A percentile compares a stretch with the other conserved stretches of the same genome.
phyloP scores from a whole-genome alignment of 2,888 invertebrate genomes.

The Thelaira solivaga region DNA sequence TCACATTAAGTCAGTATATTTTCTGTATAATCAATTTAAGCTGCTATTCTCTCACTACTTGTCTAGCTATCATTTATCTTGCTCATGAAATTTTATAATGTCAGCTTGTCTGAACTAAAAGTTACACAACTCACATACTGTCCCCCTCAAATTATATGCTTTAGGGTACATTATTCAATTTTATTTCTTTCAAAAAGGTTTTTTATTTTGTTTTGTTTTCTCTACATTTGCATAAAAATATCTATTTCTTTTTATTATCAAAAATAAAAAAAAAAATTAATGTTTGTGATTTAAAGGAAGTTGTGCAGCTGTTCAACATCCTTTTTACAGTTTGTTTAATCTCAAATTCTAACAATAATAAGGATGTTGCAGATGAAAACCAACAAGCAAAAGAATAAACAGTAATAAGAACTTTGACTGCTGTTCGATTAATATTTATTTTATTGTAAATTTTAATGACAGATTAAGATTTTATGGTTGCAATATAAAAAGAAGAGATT shows the following conservation, averaged over 20 bases:
- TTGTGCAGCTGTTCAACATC: conserved; percentile 28
- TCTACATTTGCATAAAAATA: conserved; percentile 21
- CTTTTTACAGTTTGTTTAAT: conserved; percentile 46
- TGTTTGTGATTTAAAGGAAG: conserved; percentile 12
- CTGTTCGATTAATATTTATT: conserved; percentile 44
- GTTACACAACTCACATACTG: background rate
- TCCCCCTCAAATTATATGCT: background rate
- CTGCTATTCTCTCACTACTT: conserved; percentile 1
- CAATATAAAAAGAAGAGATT: background rate
- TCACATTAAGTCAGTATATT: background rate
- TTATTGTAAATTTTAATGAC: conserved; percentile 40
- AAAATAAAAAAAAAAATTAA: background rate
- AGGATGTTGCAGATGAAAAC: background rate
- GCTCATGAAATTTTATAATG: background rate
- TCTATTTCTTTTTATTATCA: too few relatives aligned
- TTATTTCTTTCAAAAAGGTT: conserved; percentile 9
- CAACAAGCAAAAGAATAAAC: background rate
- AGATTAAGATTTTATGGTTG: conserved; percentile 32
- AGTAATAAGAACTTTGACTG: conserved; percentile 2
- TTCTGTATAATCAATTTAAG: background rate
- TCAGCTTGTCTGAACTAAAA: conserved; percentile 1
- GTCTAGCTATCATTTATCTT: conserved; percentile 20
- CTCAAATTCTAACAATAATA: background rate
- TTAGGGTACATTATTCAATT: conserved; percentile 25
- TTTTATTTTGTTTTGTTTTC: conserved; percentile 13